Evolutionary conservation across 35 echinoderm and acorn worm species (phyloP), one percentile per base, ranked within the genome.

Genomic region (Stichopus chloronotus): DNA sequence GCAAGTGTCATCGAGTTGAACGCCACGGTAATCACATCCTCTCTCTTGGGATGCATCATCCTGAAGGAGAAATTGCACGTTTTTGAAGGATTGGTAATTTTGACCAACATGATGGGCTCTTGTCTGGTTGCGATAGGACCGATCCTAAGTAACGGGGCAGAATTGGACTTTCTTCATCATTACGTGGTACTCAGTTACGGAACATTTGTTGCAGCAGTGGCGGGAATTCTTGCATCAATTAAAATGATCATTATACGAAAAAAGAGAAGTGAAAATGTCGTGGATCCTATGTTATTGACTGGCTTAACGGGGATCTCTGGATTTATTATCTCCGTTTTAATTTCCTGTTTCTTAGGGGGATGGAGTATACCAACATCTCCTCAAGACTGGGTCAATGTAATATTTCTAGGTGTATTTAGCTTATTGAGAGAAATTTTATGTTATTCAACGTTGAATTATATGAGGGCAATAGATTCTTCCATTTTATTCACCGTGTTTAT

Each of bases 1-100:
- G 80, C 80, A 4, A n/a, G 80, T 20, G 80, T 83, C 8, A 83
- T 83, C 9, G 80, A 83, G 55, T 83, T 83, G 6, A 83, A 83
- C 11, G 55, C 80, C 5, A 53, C 55, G 53, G 80, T 83, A n/a
- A 56, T 83, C 52, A n/a, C 53, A 6, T 43, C 80, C 19, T 83
- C 80, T 13, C 12, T n/a, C 19, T 83, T 83, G 6, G 80, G 80
- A 13, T 83, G 52, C 25, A 13, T 83, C 17, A n/a, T 83, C 53
- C 4, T 83, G 3, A 4, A 55, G 5, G 80, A 83, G 55, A 83
- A 56, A 83, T 14, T 83, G 6, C 14, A 55, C 53, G 6, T 55
- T 17, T 56, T 83, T 13, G 80, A 83, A 83, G 55, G 8, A 56
- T 53, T 83, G 9, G 55, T 56, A 13, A 19, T 83, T 43, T 10